A percentile compares a stretch with the other conserved stretches of the same genome.
These are phyloP conservation scores for Dallia pectoralis DNA, from an alignment of 2,797 vertebrate species.

Conservation along the genomic window DNA sequence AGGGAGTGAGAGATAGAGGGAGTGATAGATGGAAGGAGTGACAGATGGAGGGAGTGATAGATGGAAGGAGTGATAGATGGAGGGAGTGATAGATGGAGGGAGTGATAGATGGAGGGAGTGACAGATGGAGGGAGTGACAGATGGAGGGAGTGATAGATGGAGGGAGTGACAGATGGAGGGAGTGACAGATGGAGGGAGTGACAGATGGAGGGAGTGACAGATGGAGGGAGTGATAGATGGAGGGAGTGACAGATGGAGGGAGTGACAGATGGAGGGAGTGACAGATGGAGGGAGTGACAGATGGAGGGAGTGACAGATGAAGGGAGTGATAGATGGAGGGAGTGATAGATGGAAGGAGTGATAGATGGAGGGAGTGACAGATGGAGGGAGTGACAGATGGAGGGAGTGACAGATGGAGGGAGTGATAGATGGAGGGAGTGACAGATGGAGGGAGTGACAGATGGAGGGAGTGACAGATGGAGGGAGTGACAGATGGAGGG, in stretches of 20 bases:
- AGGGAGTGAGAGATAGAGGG: slow-evolving; percentile 35
- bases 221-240: too few species aligned
- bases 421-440: too few species aligned
- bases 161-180: slow-evolving; percentile 51
- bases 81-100: slow-evolving; percentile 6
- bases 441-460: slow-evolving; percentile 51
- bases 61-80: slow-evolving; percentile 50
- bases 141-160: too few species aligned
- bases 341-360: too few species aligned
- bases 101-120: slow-evolving; percentile 43
- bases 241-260: too few species aligned
- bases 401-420: slow-evolving; percentile 47
- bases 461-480: slow-evolving; percentile 24
- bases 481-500: slow-evolving; percentile 33
- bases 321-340: too few species aligned
- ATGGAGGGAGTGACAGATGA: slow-evolving; percentile 45
- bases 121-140: slow-evolving; percentile 25
- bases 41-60: too few species aligned
- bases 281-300: too few species aligned
- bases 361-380: slow-evolving; percentile 44
- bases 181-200: too few species aligned
- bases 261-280: slow-evolving; percentile 49
- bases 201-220: slow-evolving; percentile 42
- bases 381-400: too few species aligned
- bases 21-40: slow-evolving; percentile 34